Percentiles rank a stretch among this genome's conserved stretches.
Conservation (phyloP, 1,140 invertebrate genomes). For the Brachionus koreanus region DNA sequence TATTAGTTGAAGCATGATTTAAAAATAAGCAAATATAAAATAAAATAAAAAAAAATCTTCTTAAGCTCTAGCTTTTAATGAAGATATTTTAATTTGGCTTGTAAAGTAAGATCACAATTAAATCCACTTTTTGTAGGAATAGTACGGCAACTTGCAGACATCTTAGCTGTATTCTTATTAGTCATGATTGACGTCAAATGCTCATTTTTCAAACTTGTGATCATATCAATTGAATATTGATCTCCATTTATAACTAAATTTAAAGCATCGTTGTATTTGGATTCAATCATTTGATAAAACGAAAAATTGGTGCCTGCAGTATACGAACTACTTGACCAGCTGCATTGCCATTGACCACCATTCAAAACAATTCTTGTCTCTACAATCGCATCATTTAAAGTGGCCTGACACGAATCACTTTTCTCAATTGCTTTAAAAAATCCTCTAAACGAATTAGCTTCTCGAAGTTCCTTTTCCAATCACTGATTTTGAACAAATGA, state of each 20-base stretch:
- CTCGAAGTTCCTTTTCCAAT: not conserved
- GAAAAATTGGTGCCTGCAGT: not conserved
- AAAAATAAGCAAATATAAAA: no score
- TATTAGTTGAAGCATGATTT: no score
- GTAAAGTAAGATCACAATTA: constrained; percentile 1
- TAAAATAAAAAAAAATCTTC: not conserved
- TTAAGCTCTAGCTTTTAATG: not conserved
- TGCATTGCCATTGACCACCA: not conserved
- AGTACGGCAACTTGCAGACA: not conserved
- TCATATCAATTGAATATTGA: not conserved
- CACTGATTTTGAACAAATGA: not conserved
- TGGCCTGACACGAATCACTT: not conserved
- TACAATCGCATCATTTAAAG: not conserved
- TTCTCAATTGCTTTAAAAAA: constrained; percentile 8
- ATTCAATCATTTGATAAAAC: not conserved
- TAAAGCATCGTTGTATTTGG: not conserved
- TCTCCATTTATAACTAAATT: not conserved
- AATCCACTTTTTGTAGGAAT: not conserved
- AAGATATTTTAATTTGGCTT: not conserved
- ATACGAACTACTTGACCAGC: not conserved
- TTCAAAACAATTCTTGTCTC: constrained; percentile 1
- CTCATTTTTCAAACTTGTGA: not conserved
- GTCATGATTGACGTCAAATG: not conserved
- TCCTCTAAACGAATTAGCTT: not conserved
- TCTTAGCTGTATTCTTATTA: not conserved